Percentiles rank a stretch among this genome's conserved stretches.
Evolutionary conservation across 1,140 invertebrate species (phyloP).

Genomic region (Hylaeus anthracinus): DNA sequence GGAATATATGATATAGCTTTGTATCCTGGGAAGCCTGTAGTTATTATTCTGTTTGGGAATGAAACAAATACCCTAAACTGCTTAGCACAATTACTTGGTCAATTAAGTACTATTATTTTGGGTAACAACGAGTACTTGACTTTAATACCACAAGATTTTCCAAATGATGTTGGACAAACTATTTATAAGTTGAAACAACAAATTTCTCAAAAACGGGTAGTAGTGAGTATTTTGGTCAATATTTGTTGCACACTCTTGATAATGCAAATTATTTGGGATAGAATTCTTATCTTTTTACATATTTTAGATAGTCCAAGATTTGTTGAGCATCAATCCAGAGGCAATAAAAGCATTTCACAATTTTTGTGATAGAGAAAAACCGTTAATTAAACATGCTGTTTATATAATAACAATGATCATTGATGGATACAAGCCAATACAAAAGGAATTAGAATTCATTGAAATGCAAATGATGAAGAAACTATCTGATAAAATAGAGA

Average conservation of each 20-base stretch:
- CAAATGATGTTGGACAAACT: slow-evolving; percentile 62
- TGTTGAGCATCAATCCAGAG: slow-evolving; percentile 64
- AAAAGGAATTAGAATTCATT: slow-evolving; percentile 57
- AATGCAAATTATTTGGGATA: background rate
- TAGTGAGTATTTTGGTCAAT: slow-evolving; percentile 66
- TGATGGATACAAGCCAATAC: slow-evolving; percentile 47
- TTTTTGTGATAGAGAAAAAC: slow-evolving; percentile 72
- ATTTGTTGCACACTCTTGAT: background rate
- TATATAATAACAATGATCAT: slow-evolving; percentile 71
- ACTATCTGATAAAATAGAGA: slow-evolving; percentile 65
- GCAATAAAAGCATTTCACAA: slow-evolving; percentile 72
- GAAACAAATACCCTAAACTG: slow-evolving; percentile 63
- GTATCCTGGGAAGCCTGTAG: slow-evolving; percentile 55
- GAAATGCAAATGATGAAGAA: slow-evolving; percentile 63
- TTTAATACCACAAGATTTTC: slow-evolving; percentile 65
- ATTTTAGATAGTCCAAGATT: slow-evolving; percentile 70
- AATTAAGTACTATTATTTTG: slow-evolving; percentile 61
- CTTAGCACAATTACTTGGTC: slow-evolving; percentile 64
- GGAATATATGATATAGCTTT: slow-evolving; percentile 60
- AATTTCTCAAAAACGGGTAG: slow-evolving; percentile 56
- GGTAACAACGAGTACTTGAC: slow-evolving; percentile 43
- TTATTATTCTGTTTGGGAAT: slow-evolving; percentile 70
- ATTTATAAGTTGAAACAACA: slow-evolving; percentile 53
- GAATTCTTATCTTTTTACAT: slow-evolving; percentile 14
- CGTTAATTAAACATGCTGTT: slow-evolving; percentile 65